Conservation (phyloP, 2,113 vertebrate species). For the Lepus europaeus region DNA sequence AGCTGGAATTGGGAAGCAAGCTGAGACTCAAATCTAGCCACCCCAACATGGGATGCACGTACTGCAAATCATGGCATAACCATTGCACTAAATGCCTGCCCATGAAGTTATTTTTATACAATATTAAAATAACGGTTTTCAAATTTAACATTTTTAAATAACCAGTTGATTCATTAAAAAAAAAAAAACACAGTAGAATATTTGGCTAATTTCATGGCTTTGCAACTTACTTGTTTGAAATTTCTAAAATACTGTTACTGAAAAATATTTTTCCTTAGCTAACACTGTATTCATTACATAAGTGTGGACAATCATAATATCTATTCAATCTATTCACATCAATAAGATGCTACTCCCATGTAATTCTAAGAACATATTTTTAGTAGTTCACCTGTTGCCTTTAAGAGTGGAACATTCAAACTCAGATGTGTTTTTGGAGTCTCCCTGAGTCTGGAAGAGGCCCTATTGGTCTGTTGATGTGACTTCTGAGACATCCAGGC, state of each 20-base stretch:
- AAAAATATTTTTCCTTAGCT: not conserved
- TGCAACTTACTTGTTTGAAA: not conserved
- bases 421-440: not conserved
- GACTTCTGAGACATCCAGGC: not conserved
- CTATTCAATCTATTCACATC: not conserved
- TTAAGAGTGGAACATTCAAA: not conserved
- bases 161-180: not conserved
- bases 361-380: not conserved
- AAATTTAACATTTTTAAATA: constrained; percentile 24
- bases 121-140: constrained; percentile 8
- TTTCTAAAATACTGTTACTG: not conserved
- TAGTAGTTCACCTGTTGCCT: not conserved
- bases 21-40: no score
- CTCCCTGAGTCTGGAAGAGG: not conserved
- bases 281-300: not conserved
- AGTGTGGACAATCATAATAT: not conserved
- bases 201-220: not conserved
- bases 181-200: not conserved
- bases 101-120: not conserved
- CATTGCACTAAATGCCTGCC: no score
- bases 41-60: no score
- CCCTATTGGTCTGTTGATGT: not conserved
- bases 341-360: not conserved
- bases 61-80: no score
- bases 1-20: no score